Evolutionary conservation across 2,888 invertebrate species (phyloP).

Genomic region (Plusia festucae): DNA sequence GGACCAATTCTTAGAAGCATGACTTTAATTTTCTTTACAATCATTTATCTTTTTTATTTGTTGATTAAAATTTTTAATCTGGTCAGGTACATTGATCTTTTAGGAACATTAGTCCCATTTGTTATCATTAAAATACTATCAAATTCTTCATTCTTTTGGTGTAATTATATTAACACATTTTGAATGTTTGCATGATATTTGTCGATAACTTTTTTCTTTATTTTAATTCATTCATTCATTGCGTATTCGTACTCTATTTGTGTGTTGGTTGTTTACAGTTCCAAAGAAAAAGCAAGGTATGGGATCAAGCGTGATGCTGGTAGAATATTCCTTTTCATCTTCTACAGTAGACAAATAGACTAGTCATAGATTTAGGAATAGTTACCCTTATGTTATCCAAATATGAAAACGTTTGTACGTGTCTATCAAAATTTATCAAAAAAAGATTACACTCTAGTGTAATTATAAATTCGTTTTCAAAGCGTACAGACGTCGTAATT

Average conservation of each 20-base stretch:
- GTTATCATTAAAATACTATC: constrained; percentile 33
- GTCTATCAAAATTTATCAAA: constrained; percentile 24
- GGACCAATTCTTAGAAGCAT: constrained; percentile 53
- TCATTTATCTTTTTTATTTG: constrained; percentile 19
- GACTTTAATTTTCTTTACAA: constrained; percentile 33
- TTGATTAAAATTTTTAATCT: constrained; percentile 22
- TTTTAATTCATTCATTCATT: constrained; percentile 74
- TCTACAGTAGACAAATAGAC: constrained; percentile 84
- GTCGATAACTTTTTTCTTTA: constrained; percentile 62
- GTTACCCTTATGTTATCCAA: constrained; percentile 65
- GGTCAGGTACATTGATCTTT: constrained; percentile 41
- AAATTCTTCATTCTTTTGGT: constrained; percentile 33
- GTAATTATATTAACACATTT: constrained; percentile 51
- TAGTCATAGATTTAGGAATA: constrained; percentile 85
- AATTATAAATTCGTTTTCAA: constrained; percentile 19
- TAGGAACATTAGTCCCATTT: constrained; percentile 43
- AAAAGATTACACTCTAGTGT: not conserved
- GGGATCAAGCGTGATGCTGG: constrained; percentile 89
- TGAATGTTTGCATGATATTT: constrained; percentile 81
- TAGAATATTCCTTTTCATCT: constrained; percentile 89
- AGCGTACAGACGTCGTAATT: constrained; percentile 67
- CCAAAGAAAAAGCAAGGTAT: constrained; percentile 94
- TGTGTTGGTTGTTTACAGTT: constrained; percentile 93
- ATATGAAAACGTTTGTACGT: constrained; percentile 67
- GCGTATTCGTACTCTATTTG: constrained; percentile 86